Percentiles rank a stretch among this genome's conserved stretches.
phyloP scores from a whole-genome alignment of 1,140 invertebrate species.

The Drosophila santomea region DNA sequence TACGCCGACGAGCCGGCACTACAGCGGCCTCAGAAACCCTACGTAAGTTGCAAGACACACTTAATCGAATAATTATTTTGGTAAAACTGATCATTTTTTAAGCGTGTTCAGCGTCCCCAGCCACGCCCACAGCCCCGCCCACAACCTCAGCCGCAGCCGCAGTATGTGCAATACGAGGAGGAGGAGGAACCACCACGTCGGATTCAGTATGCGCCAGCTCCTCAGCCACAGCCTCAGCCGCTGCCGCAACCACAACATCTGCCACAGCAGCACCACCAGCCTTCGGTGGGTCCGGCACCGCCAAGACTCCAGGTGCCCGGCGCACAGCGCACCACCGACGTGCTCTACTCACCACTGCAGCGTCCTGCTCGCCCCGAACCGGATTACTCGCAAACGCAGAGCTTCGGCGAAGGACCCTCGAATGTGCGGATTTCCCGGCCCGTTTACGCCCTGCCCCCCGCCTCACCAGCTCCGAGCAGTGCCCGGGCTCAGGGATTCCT shows the following conservation, averaged over 20 bases:
- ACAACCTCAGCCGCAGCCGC: constrained; percentile 67
- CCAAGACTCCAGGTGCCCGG: constrained; percentile 83
- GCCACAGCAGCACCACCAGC: constrained; percentile 47
- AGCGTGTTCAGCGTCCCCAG: constrained; percentile 70
- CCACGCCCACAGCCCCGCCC: constrained; percentile 69
- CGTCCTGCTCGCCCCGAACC: constrained; percentile 76
- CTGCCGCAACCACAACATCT: constrained; percentile 52
- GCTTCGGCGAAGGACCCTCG: constrained; percentile 74
- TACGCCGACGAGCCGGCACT: constrained; percentile 85
- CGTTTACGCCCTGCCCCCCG: constrained; percentile 76
- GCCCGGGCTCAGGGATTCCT: constrained; percentile 77
- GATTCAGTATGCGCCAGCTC: constrained; percentile 70
- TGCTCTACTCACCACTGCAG: constrained; percentile 79
- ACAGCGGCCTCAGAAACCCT: constrained; percentile 79
- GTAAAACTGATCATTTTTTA: neutral
- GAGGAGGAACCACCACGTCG: constrained; percentile 76
- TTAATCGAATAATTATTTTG: neutral
- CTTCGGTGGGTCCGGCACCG: constrained; percentile 64
- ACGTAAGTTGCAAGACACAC: constrained; percentile 53
- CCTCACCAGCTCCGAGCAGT: constrained; percentile 69
- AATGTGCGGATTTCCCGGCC: constrained; percentile 82
- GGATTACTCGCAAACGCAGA: constrained; percentile 77
- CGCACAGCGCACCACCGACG: constrained; percentile 78
- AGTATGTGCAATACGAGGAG: constrained; percentile 82
- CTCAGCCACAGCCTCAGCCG: constrained; percentile 66